phyloP scores from a whole-genome alignment of 1,140 invertebrate species.

The Tyrophagus putrescentiae region DNA sequence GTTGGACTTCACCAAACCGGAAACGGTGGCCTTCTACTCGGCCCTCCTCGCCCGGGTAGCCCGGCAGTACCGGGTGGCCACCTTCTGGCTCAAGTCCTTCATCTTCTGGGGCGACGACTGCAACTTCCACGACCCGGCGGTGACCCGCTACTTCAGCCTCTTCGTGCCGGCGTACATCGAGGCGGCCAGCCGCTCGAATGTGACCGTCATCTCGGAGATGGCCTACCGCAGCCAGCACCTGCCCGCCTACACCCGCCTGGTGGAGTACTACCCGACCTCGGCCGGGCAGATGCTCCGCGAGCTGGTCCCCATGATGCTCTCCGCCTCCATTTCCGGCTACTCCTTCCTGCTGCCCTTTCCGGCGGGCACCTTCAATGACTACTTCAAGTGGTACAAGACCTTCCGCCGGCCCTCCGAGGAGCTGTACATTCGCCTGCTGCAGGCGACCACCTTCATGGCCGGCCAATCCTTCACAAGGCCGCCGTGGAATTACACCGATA shows the following conservation, averaged over 20 bases:
- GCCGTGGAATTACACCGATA: too few relatives aligned
- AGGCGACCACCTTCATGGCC: too few relatives aligned
- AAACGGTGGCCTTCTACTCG: too few relatives aligned
- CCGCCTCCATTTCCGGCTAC: neutral
- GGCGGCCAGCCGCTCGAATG: neutral
- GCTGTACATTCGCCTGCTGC: too few relatives aligned
- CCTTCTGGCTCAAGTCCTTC: neutral
- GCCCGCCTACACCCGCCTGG: neutral
- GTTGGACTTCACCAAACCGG: too few relatives aligned
- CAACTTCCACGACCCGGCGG: neutral
- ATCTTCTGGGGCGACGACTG: neutral
- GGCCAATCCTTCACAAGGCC: too few relatives aligned
- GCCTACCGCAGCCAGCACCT: neutral
- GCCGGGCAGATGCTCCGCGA: neutral
- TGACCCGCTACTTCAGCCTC: neutral
- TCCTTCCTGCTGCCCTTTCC: neutral
- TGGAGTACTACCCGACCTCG: neutral
- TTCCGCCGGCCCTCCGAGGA: too few relatives aligned
- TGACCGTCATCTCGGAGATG: neutral
- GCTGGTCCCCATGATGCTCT: neutral
- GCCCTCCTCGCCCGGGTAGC: neutral
- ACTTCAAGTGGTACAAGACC: too few relatives aligned
- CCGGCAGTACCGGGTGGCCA: neutral
- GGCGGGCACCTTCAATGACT: neutral
- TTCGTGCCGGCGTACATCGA: neutral